Base-by-base conservation (phyloP, 2,113 vertebrate genomes). In the Phrynocephalus versicolor region DNA sequence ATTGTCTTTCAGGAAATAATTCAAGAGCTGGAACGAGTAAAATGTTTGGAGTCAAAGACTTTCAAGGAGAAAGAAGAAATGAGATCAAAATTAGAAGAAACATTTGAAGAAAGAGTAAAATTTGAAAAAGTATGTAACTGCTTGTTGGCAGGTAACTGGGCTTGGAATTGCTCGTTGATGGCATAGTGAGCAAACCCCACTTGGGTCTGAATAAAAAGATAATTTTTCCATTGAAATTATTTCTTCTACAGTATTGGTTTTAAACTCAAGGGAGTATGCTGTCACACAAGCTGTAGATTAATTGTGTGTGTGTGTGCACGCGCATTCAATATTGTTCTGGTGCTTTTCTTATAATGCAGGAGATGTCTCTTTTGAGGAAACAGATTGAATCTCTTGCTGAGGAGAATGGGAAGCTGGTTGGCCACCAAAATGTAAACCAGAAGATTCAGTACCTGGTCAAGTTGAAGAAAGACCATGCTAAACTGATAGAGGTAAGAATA, bases 381-480 rank as follows among this genome's bases (percentile, higher is more conserved):
- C 98, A 98, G 89, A 96, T 98, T 64, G 89, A 96, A 3, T 90
- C 84, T 81, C 96, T 99, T 23, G 96, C 98, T 0, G 98, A 98
- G 92, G 98, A 99, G 94, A 99, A 99, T 0, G 98, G 98, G 25
- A 99, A 98, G 88, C 92, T 99, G 86, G 95, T 98, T 30, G 98
- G 98, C 81, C 98, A 99, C 89, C 97, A 97, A 93, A 99, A 99
- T 91, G 94, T 97, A 35, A 98, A 98, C 87, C 98, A 99, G 95
- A 98, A 97, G 95, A 99, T 99, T 85, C 98, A 99, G 67, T 98
- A 99, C 75, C 95, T 99, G 70, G 98, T 99, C n/a, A 98, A 98
- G 86, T 94, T 99, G 81, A 99, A 99, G 94, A 98, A 97, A 89
- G 98, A 99, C 12, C 96, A 98, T 5, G 94, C 96, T 70, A 97